Evolutionary conservation across 2,113 vertebrate species (phyloP).

Genomic region (Diadophis punctatus): DNA sequence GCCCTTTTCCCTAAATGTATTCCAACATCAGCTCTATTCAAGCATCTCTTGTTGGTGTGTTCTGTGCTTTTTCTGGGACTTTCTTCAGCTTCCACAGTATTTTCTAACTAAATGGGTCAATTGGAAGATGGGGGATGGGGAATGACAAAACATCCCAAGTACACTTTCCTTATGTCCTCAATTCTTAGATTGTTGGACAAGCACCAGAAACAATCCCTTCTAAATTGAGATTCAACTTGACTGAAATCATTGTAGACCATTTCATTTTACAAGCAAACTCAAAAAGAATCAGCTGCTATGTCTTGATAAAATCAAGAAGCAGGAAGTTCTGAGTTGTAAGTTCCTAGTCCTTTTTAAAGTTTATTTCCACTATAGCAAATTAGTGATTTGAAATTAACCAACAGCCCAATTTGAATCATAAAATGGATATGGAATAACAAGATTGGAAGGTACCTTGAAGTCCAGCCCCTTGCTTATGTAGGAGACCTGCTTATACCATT

Average conservation of each 20-base stretch:
- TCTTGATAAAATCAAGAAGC: conserved; percentile 57
- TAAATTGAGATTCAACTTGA: conserved; percentile 52
- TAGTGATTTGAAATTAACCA: conserved; percentile 43
- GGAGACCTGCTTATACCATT: too few relatives aligned
- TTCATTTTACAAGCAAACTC: conserved; percentile 70
- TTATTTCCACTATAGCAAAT: conserved; percentile 48
- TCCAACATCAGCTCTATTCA: neutral
- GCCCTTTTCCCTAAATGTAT: neutral
- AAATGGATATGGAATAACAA: conserved; percentile 1
- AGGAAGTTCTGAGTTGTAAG: conserved; percentile 44
- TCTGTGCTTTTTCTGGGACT: neutral
- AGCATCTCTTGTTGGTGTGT: neutral
- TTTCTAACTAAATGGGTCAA: neutral
- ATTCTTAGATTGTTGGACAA: conserved; percentile 45
- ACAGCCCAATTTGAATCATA: conserved; percentile 38
- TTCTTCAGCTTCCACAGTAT: conserved; percentile 12
- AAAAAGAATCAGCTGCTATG: conserved; percentile 61
- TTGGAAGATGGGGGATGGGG: neutral
- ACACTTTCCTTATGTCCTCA: conserved; percentile 25
- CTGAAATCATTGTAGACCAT: conserved; percentile 60
- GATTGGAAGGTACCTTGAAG: neutral
- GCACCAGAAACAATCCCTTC: conserved; percentile 50
- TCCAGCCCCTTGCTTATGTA: neutral
- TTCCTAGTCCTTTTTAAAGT: conserved; percentile 46
- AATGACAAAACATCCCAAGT: conserved; percentile 36